phyloP scores from a whole-genome alignment of 1,140 invertebrate species.

The Drosophila truncata region DNA sequence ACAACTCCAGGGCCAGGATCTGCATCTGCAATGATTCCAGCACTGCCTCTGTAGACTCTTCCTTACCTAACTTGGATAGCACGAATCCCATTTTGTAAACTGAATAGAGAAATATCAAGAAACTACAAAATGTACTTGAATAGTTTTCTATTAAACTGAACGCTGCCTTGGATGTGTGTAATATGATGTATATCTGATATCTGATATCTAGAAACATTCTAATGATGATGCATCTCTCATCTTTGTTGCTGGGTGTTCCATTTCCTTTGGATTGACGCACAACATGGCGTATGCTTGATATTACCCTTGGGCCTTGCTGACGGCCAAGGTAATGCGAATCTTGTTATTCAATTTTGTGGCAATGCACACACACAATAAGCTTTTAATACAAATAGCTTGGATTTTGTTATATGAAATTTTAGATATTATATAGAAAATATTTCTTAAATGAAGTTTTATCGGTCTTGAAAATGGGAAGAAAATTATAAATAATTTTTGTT shows the following conservation, averaged over 20 bases:
- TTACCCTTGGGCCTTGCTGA: background rate
- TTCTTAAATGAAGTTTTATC: background rate
- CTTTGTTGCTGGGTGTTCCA: background rate
- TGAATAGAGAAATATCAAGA: no score
- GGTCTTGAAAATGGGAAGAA: no score
- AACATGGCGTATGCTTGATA: conserved; percentile 28
- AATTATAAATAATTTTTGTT: background rate
- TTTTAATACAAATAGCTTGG: background rate
- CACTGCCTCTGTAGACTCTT: conserved; percentile 91
- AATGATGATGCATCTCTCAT: background rate
- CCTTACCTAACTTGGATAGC: conserved; percentile 87
- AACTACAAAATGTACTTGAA: background rate
- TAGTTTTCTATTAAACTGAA: conserved; percentile 19
- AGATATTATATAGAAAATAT: background rate
- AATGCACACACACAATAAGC: background rate
- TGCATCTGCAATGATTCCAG: conserved; percentile 92
- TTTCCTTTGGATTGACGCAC: conserved; percentile 9
- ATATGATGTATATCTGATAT: background rate
- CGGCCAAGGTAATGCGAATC: conserved; percentile 8
- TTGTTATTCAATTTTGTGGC: conserved; percentile 1
- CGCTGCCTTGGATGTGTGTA: conserved; percentile 5
- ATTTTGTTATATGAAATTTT: background rate
- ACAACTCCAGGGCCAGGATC: conserved; percentile 92
- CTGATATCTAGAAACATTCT: background rate
- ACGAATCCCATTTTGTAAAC: conserved; percentile 28